Percentiles rank a stretch among this genome's conserved stretches.
Conservation (phyloP, 2,888 invertebrate species). For the Eustalomyia histrio region DNA sequence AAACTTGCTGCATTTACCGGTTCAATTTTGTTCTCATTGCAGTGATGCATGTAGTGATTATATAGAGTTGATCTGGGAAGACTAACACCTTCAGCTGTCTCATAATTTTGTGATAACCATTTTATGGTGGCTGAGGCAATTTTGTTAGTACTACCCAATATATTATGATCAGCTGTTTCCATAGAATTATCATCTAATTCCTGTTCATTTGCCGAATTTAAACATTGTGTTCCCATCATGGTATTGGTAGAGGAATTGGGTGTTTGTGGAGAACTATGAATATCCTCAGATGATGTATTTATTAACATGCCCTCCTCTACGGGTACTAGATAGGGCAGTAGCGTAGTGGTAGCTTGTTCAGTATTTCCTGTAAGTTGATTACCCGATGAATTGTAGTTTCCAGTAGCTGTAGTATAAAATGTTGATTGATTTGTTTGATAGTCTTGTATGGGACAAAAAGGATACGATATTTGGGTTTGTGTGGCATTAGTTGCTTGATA, state of each 20-base stretch:
- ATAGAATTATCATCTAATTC: slow-evolving; percentile 73
- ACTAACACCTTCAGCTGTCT: slow-evolving; percentile 96
- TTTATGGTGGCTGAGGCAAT: slow-evolving; percentile 94
- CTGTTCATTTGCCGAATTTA: slow-evolving; percentile 69
- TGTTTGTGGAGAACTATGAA: slow-evolving; percentile 78
- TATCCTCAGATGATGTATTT: slow-evolving; percentile 80
- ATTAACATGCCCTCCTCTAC: slow-evolving; percentile 84
- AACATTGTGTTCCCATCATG: slow-evolving; percentile 81
- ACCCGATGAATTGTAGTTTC: slow-evolving; percentile 57
- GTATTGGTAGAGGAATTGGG: slow-evolving; percentile 82
- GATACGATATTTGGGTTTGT: slow-evolving; percentile 85
- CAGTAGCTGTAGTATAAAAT: slow-evolving; percentile 83
- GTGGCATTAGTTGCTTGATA: slow-evolving; percentile 82
- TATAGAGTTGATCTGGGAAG: slow-evolving; percentile 97
- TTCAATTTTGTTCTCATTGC: slow-evolving; percentile 94
- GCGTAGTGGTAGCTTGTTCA: slow-evolving; percentile 77
- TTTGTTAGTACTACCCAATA: slow-evolving; percentile 81
- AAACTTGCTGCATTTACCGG: slow-evolving; percentile 99
- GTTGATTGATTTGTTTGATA: slow-evolving; percentile 80
- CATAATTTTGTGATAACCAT: slow-evolving; percentile 99
- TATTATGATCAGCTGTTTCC: slow-evolving; percentile 76
- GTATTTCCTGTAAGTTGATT: slow-evolving; percentile 74
- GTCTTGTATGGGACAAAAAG: slow-evolving; percentile 88
- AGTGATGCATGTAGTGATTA: slow-evolving; percentile 97
- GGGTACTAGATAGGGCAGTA: slow-evolving; percentile 84